These are phyloP conservation scores for Oncorhynchus gorbuscha DNA, from an alignment of 2,113 vertebrate genomes.

Conservation along the genomic window DNA sequence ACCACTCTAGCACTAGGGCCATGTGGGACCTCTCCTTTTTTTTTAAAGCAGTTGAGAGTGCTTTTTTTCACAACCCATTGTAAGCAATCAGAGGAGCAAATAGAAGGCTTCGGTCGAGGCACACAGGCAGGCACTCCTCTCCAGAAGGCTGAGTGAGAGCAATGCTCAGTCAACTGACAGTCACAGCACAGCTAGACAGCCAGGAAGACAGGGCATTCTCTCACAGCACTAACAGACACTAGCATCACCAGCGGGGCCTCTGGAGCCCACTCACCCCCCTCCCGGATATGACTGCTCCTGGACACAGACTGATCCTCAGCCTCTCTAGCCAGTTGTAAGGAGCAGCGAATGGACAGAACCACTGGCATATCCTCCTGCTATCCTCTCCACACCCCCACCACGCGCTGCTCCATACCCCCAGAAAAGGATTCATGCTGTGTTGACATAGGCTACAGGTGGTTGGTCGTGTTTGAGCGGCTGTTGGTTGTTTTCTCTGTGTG, in stretches of 20 bases:
- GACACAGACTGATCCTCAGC: constrained; percentile 40
- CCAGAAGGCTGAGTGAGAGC: constrained; percentile 65
- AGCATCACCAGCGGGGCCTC: constrained; percentile 50
- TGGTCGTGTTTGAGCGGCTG: constrained; percentile 51
- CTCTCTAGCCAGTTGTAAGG: constrained; percentile 40
- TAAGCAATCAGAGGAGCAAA: constrained; percentile 76
- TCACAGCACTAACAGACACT: constrained; percentile 45
- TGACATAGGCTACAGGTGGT: constrained; percentile 49
- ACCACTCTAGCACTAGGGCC: constrained; percentile 80
- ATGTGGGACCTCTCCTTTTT: constrained; percentile 70
- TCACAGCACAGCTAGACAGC: constrained; percentile 36
- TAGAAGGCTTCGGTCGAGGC: constrained; percentile 65
- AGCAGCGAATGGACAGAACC: constrained; percentile 62
- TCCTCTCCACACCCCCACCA: constrained; percentile 39
- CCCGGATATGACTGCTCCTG: constrained; percentile 52
- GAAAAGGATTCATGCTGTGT: constrained; percentile 34
- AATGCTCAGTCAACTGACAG: constrained; percentile 67
- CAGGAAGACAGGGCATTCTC: constrained; percentile 58
- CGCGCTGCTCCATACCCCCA: constrained; percentile 21
- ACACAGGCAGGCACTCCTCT: constrained; percentile 61
- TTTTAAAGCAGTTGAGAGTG: constrained; percentile 48
- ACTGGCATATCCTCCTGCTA: constrained; percentile 37
- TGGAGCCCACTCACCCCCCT: constrained; percentile 43
- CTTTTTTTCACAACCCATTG: constrained; percentile 71
- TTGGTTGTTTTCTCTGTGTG: constrained; percentile 25